These are phyloP conservation scores for Tricholauxania praeusta DNA, from an alignment of 2,888 invertebrate genomes.

Conservation along the genomic window DNA sequence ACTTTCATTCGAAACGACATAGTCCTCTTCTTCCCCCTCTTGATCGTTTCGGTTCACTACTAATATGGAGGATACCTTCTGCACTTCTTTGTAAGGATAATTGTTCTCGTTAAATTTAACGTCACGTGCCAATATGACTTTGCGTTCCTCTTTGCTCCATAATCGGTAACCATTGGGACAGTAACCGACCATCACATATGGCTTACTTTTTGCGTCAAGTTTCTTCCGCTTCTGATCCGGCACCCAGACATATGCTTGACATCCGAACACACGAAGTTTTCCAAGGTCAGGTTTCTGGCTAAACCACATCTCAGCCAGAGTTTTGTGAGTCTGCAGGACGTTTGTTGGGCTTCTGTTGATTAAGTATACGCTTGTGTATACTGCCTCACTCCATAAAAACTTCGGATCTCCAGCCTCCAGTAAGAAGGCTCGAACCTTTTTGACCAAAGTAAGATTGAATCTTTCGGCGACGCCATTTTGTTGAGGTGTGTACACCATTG, in stretches of 20 bases:
- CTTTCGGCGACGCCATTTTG: no score
- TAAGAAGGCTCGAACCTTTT: slow-evolving; percentile 35
- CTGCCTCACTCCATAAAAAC: slow-evolving; percentile 35
- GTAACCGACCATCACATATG: not conserved
- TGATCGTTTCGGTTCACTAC: not conserved
- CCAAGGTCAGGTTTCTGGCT: slow-evolving; percentile 54
- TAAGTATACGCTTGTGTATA: slow-evolving; percentile 18
- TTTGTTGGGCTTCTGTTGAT: slow-evolving; percentile 34
- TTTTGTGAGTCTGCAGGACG: slow-evolving; percentile 45
- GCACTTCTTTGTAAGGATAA: slow-evolving; percentile 27
- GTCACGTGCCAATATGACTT: not conserved
- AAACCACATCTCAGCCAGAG: slow-evolving; percentile 61
- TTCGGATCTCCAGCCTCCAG: slow-evolving; percentile 32
- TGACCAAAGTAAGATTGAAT: no score
- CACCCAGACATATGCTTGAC: no score
- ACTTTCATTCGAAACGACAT: no score
- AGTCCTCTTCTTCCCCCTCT: not conserved
- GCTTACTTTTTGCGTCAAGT: slow-evolving; percentile 48
- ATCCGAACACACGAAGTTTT: no score
- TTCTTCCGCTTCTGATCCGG: slow-evolving; percentile 51
- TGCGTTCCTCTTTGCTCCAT: not conserved
- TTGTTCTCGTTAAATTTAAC: slow-evolving; percentile 23
- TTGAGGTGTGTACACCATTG: no score
- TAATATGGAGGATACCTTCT: not conserved
- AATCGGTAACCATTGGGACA: not conserved